These are phyloP conservation scores for Ranitomeya variabilis DNA, from an alignment of 2,113 vertebrate species.

Conservation along the genomic window DNA sequence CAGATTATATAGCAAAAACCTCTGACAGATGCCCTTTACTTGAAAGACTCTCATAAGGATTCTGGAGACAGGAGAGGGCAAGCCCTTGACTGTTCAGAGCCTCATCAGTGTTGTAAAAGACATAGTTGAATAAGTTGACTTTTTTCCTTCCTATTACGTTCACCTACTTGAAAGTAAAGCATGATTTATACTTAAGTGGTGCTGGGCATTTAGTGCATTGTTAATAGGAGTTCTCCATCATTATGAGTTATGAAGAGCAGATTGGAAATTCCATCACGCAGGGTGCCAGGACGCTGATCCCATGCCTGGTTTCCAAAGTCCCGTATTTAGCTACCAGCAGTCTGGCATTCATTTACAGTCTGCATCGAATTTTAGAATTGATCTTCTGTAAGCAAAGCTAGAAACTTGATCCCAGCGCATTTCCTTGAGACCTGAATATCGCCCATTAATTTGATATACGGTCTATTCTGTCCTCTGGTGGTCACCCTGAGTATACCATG, in stretches of 20 bases:
- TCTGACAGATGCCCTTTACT: no score
- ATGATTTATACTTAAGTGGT: neutral
- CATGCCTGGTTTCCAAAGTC: neutral
- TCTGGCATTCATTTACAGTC: slow-evolving; percentile 18
- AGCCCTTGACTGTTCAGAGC: no score
- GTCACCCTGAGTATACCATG: neutral
- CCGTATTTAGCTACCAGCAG: neutral
- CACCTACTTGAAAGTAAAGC: neutral
- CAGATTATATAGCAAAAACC: no score
- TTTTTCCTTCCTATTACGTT: no score
- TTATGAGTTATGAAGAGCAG: neutral
- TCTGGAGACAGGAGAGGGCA: no score
- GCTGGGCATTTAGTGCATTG: neutral
- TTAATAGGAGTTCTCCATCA: neutral
- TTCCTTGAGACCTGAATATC: neutral
- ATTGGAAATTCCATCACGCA: neutral
- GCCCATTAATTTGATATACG: neutral
- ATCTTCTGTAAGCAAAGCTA: neutral
- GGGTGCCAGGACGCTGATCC: neutral
- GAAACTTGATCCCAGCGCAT: neutral
- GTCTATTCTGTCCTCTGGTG: neutral
- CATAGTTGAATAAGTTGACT: no score
- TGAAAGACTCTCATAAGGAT: no score
- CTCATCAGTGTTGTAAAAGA: no score
- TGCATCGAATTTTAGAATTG: neutral